phyloP scores from a whole-genome alignment of 2,797 vertebrate genomes.

The Coendou prehensilis region DNA sequence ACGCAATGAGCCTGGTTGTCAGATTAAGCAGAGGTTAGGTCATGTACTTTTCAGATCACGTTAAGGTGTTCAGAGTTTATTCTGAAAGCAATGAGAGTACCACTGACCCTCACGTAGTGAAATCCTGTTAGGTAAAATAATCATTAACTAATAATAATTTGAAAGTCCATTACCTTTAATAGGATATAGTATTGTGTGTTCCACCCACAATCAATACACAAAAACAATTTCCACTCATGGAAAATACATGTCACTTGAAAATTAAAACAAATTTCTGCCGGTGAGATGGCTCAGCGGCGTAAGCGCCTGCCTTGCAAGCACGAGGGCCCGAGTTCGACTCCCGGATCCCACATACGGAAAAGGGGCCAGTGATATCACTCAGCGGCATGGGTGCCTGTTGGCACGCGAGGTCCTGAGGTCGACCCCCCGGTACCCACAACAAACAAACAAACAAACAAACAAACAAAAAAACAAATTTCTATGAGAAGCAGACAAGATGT shows the following conservation, averaged over 20 bases:
- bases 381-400: too few species aligned
- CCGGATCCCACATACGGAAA: too few species aligned
- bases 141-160: not conserved
- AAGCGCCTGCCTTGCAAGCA: too few species aligned
- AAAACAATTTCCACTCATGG: not conserved
- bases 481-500: not conserved
- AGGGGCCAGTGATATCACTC: too few species aligned
- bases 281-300: too few species aligned
- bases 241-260: not conserved
- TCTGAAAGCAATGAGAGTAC: not conserved
- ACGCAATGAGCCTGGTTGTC: not conserved
- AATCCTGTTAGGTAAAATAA: not conserved
- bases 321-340: too few species aligned
- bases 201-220: not conserved
- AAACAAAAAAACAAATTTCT: constrained; percentile 9
- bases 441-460: too few species aligned
- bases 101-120: not conserved
- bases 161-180: not conserved
- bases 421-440: too few species aligned
- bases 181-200: not conserved
- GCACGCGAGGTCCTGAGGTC: too few species aligned
- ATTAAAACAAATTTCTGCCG: not conserved
- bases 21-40: not conserved
- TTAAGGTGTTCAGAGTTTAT: constrained; percentile 28
- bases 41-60: not conserved